Evolutionary conservation across 64 coral and sea anemone genomes (phyloP).

Genomic region (Stichodactyla helianthus): DNA sequence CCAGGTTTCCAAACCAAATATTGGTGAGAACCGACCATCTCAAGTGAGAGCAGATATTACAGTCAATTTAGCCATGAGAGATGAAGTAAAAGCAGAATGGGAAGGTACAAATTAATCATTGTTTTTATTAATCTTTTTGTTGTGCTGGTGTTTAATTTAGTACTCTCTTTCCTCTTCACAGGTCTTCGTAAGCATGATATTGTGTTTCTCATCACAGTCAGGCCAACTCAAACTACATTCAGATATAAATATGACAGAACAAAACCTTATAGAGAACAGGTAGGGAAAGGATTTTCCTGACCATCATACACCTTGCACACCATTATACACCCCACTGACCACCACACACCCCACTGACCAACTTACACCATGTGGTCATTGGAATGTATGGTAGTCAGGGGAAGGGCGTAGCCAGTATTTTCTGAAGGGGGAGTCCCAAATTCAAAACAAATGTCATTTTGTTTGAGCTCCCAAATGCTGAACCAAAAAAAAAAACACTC

Average conservation of each 20-base stretch:
- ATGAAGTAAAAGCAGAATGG: conserved; percentile 83
- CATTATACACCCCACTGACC: too few species aligned
- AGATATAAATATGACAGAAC: conserved; percentile 72
- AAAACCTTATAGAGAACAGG: conserved; percentile 93
- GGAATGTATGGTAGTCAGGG: too few species aligned
- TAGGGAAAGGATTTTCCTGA: not conserved
- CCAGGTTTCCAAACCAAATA: conserved; percentile 95
- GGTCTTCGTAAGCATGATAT: conserved; percentile 91
- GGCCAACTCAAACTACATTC: conserved; percentile 51
- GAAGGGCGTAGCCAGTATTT: too few species aligned
- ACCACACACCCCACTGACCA: too few species aligned
- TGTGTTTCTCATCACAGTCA: conserved; percentile 81
- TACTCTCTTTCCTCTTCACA: not conserved
- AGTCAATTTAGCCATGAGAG: conserved; percentile 83
- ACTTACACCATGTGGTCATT: too few species aligned
- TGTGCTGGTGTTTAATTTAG: not conserved
- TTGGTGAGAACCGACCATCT: conserved; percentile 93
- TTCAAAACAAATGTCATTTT: too few species aligned
- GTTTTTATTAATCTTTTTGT: not conserved
- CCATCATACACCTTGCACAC: too few species aligned
- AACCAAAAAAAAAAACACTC: too few species aligned
- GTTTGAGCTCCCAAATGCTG: too few species aligned
- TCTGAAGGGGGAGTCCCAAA: too few species aligned
- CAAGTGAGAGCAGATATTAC: conserved; percentile 93
- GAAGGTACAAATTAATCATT: conserved; percentile 50